Conservation (phyloP, 2,888 invertebrate species). For the Hipparchia semele region DNA sequence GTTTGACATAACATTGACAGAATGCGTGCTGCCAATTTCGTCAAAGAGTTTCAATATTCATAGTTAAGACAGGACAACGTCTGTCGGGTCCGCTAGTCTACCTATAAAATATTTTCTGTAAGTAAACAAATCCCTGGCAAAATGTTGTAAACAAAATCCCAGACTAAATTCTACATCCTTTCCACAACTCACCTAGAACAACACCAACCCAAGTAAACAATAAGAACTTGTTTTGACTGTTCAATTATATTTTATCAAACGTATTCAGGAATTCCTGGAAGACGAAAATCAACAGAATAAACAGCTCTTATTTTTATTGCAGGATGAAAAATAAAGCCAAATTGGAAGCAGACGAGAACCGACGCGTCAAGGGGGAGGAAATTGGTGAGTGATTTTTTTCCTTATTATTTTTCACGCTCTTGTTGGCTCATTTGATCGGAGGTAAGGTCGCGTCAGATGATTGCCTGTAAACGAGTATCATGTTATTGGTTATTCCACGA, state of each 20-base stretch:
- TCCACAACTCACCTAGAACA: neutral
- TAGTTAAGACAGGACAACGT: no score
- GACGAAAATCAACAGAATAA: slow-evolving; percentile 1
- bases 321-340: slow-evolving; percentile 70
- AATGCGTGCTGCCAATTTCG: no score
- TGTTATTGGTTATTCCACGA: neutral
- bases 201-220: slow-evolving; percentile 2
- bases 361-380: slow-evolving; percentile 59
- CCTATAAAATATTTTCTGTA: no score
- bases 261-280: neutral
- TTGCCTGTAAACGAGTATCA: slow-evolving; percentile 4
- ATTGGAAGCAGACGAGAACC: slow-evolving; percentile 63
- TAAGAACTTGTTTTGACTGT: neutral
- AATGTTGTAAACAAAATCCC: neutral
- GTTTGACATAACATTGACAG: no score
- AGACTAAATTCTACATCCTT: neutral
- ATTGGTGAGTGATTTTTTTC: slow-evolving; percentile 55
- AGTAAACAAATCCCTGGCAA: neutral
- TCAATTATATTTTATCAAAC: neutral
- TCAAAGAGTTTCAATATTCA: no score
- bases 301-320: slow-evolving; percentile 47
- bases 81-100: no score
- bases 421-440: slow-evolving; percentile 16
- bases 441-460: neutral
- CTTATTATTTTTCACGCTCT: slow-evolving; percentile 23